A percentile compares a stretch with the other conserved stretches of the same genome.
Conservation (phyloP, 2,888 invertebrate species). For the Kryphioiulus occultus region DNA sequence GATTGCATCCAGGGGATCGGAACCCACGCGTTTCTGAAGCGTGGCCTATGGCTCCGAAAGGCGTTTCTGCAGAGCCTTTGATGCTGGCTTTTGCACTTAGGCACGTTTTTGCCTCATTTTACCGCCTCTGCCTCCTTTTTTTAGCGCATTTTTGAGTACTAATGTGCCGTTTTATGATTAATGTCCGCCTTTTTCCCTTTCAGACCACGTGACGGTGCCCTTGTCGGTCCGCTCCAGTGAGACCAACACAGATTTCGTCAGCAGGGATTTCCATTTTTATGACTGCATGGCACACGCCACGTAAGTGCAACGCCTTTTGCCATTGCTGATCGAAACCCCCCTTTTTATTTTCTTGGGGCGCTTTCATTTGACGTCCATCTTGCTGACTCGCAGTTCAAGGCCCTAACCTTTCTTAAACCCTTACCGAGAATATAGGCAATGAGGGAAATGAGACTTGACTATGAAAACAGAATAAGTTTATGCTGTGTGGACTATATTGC, state of each 20-base stretch:
- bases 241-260: conserved; percentile 94
- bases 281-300: conserved; percentile 82
- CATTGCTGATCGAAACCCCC: not conserved
- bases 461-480: too few relatives aligned
- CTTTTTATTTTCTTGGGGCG: too few relatives aligned
- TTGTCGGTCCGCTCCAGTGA: conserved; percentile 86
- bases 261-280: conserved; percentile 88
- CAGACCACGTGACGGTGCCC: conserved; percentile 85
- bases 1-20: not conserved
- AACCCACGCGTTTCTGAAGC: not conserved
- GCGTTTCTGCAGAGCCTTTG: not conserved
- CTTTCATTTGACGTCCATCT: too few relatives aligned
- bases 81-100: not conserved
- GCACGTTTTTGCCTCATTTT: not conserved
- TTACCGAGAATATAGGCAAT: too few relatives aligned
- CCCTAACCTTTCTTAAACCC: too few relatives aligned
- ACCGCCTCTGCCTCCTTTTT: not conserved
- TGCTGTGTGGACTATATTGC: too few relatives aligned
- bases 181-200: not conserved
- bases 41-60: not conserved
- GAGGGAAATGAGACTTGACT: too few relatives aligned
- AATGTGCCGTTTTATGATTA: conserved; percentile 41
- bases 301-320: conserved; percentile 54
- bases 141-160: not conserved
- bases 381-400: too few relatives aligned